Evolutionary conservation across 2,797 vertebrate species (phyloP).

Genomic region (Takifugu rubripes): DNA sequence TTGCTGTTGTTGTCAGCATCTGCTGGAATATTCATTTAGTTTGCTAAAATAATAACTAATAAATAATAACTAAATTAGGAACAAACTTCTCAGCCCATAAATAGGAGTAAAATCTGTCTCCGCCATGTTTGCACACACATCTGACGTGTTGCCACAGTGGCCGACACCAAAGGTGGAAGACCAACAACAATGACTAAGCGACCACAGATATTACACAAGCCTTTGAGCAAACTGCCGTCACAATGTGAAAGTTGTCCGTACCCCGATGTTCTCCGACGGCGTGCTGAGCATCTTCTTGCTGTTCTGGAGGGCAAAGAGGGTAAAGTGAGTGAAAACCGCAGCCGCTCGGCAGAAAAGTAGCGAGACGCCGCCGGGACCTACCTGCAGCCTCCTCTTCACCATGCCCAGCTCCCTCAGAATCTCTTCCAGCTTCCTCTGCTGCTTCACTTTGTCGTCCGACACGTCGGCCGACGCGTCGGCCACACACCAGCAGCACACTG

Average conservation of each 20-base stretch:
- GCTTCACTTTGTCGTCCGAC: fast-evolving
- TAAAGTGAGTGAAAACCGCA: not conserved
- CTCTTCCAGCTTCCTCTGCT: slow-evolving; percentile 32
- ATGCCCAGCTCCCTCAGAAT: not conserved
- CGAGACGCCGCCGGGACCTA: slow-evolving; percentile 29
- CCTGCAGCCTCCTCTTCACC: slow-evolving; percentile 26
- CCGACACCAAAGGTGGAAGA: slow-evolving; percentile 40
- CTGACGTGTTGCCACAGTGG: slow-evolving; percentile 47
- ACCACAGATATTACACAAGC: slow-evolving; percentile 39
- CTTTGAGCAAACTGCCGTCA: slow-evolving; percentile 5
- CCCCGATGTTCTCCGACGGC: slow-evolving; percentile 49
- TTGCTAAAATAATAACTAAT: too few species aligned
- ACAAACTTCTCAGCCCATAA: too few species aligned
- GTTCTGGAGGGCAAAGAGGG: slow-evolving; percentile 45
- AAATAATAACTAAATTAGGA: too few species aligned
- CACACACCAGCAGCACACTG: slow-evolving; percentile 63
- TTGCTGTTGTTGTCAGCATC: too few species aligned
- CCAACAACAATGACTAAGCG: slow-evolving; percentile 50
- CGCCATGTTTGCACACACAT: slow-evolving; percentile 18
- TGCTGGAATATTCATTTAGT: too few species aligned
- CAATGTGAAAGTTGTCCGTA: slow-evolving; percentile 47
- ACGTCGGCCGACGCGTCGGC: not conserved
- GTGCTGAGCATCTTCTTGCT: slow-evolving; percentile 13
- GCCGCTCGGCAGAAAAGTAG: not conserved
- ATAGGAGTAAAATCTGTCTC: too few species aligned